A percentile compares a stretch with the other conserved stretches of the same genome.
Conservation (phyloP, 2,888 invertebrate genomes). For the Hecatera dysodea region DNA sequence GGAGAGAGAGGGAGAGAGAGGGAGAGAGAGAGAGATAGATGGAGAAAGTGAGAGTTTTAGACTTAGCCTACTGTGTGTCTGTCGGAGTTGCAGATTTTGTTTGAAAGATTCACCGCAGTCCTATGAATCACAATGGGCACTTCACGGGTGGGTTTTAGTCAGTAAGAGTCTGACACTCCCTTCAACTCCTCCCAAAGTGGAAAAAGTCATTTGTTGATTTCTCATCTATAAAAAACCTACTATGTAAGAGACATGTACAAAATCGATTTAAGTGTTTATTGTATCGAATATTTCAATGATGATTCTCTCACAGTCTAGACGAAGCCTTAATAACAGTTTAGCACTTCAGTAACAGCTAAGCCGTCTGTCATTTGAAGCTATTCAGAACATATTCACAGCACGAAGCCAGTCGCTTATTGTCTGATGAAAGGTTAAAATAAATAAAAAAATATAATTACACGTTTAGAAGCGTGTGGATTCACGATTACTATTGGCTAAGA, state of each 20-base stretch:
- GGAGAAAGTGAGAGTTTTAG: too few relatives aligned
- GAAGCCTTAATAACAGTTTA: conserved; percentile 28
- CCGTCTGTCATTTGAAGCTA: conserved; percentile 26
- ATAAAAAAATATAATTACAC: conserved; percentile 68
- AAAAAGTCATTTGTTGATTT: too few relatives aligned
- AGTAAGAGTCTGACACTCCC: too few relatives aligned
- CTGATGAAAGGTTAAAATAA: conserved; percentile 68
- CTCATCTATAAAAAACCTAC: too few relatives aligned
- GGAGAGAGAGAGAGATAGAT: too few relatives aligned
- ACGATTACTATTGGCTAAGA: conserved; percentile 61
- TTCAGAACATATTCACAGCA: conserved; percentile 34
- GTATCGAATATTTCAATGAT: not conserved
- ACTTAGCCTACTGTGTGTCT: too few relatives aligned
- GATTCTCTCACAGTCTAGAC: conserved; percentile 16
- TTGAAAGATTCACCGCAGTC: too few relatives aligned
- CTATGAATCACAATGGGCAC: too few relatives aligned
- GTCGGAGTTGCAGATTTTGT: too few relatives aligned
- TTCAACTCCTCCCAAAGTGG: too few relatives aligned
- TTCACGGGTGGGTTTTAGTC: too few relatives aligned
- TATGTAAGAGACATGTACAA: not conserved
- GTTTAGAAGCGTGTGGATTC: conserved; percentile 62
- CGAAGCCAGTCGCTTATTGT: conserved; percentile 60
- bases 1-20: too few relatives aligned
- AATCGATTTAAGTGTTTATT: not conserved
- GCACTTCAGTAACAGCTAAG: conserved; percentile 2